A percentile compares a stretch with the other conserved stretches of the same genome.
phyloP scores from a whole-genome alignment of 1,140 invertebrate species.

The Aethina tumida region DNA sequence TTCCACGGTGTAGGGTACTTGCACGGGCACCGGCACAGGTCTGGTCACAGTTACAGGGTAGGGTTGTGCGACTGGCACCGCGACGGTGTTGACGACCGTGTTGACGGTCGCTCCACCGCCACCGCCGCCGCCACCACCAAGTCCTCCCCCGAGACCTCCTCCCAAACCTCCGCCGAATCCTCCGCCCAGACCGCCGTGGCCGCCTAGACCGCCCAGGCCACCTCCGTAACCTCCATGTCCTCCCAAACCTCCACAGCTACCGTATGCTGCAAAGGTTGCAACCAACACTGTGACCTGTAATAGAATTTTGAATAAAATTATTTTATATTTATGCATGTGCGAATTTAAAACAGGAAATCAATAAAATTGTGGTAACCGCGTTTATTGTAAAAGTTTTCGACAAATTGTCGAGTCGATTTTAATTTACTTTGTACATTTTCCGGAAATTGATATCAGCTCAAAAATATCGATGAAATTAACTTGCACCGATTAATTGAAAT shows the following conservation, averaged over 20 bases:
- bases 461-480: too few species aligned
- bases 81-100: conserved; percentile 7
- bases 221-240: background rate
- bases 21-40: conserved; percentile 34
- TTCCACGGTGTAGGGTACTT: conserved; percentile 12
- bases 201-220: conserved; percentile 12
- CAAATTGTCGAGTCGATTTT: too few species aligned
- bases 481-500: too few species aligned
- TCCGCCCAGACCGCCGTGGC: conserved; percentile 14
- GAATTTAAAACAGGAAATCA: too few species aligned
- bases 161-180: conserved; percentile 5
- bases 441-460: too few species aligned
- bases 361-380: too few species aligned
- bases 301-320: too few species aligned
- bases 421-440: too few species aligned
- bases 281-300: conserved; percentile 1
- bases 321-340: too few species aligned
- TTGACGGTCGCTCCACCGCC: conserved; percentile 9
- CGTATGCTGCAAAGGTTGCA: too few species aligned
- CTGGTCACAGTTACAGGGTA: conserved; percentile 16
- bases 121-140: conserved; percentile 7
- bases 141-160: background rate
- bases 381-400: too few species aligned
- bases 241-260: background rate
- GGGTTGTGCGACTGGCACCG: conserved; percentile 10